Percentiles rank a stretch among this genome's conserved stretches.
Evolutionary conservation across 1,140 invertebrate species (phyloP).

Genomic region (Macrobrachium nipponense): DNA sequence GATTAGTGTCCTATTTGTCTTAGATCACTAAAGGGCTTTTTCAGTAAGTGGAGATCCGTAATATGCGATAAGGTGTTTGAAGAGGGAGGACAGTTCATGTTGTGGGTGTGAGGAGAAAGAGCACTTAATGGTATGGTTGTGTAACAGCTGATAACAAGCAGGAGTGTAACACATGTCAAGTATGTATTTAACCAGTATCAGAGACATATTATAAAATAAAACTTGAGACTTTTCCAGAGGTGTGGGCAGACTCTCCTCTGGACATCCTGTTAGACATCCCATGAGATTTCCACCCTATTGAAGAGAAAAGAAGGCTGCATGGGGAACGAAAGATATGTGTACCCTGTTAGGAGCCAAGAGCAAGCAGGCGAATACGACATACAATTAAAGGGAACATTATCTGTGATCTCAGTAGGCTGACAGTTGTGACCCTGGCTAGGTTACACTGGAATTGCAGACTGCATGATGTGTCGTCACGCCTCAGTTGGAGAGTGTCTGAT

Average conservation of each 20-base stretch:
- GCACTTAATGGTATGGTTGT: background rate
- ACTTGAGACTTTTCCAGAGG: slow-evolving; percentile 29
- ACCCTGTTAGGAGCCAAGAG: slow-evolving; percentile 5
- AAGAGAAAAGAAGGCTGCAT: slow-evolving; percentile 19
- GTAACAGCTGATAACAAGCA: background rate
- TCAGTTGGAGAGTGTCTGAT: no score
- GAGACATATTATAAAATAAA: slow-evolving; percentile 24
- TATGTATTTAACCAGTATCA: background rate
- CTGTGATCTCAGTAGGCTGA: no score
- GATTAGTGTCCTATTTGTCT: no score
- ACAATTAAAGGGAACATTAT: no score
- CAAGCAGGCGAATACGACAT: slow-evolving; percentile 1
- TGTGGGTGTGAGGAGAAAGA: no score
- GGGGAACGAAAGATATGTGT: background rate
- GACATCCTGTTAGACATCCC: slow-evolving; percentile 21
- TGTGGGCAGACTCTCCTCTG: slow-evolving; percentile 25
- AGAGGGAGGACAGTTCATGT: no score
- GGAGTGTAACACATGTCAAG: background rate
- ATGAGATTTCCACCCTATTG: slow-evolving; percentile 27
- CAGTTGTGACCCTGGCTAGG: no score
- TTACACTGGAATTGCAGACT: no score
- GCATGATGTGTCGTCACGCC: no score
- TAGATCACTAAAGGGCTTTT: no score
- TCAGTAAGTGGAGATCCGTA: no score
- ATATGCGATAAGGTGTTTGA: no score